A percentile compares a stretch with the other conserved stretches of the same genome.
phyloP scores from a whole-genome alignment of 2,797 vertebrate genomes.

The Oreonectes daqikongensis region DNA sequence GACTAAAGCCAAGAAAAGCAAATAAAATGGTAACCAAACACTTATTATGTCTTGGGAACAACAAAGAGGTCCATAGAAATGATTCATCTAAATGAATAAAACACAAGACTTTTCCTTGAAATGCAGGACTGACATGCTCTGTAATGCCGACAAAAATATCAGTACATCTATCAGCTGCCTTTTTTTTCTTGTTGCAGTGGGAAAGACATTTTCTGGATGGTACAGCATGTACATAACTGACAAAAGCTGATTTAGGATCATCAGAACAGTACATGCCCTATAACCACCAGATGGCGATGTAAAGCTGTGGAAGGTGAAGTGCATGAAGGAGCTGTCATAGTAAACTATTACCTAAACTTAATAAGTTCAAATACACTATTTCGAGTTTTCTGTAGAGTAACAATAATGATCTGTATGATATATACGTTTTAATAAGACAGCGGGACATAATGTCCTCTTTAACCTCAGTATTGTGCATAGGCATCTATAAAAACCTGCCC shows the following conservation, averaged over 20 bases:
- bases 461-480: not conserved
- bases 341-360: no score
- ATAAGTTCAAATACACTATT: no score
- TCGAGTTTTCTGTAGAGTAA: not conserved
- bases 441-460: not conserved
- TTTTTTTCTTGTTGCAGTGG: slow-evolving; percentile 1
- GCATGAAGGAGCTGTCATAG: slow-evolving; percentile 28
- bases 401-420: not conserved
- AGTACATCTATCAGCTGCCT: not conserved
- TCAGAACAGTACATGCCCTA: not conserved
- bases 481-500: not conserved
- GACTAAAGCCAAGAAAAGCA: slow-evolving; percentile 1
- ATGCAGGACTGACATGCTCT: not conserved
- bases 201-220: not conserved
- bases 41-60: not conserved
- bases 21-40: not conserved
- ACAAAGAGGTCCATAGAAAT: not conserved
- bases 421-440: not conserved
- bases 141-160: not conserved
- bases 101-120: not conserved
- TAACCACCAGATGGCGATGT: slow-evolving; percentile 72
- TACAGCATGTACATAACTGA: slow-evolving; percentile 13
- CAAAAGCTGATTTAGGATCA: not conserved
- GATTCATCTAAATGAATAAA: not conserved
- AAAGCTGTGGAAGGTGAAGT: slow-evolving; percentile 49